Evolutionary conservation across 2,113 vertebrate genomes (phyloP).

Genomic region (Carollia perspicillata): DNA sequence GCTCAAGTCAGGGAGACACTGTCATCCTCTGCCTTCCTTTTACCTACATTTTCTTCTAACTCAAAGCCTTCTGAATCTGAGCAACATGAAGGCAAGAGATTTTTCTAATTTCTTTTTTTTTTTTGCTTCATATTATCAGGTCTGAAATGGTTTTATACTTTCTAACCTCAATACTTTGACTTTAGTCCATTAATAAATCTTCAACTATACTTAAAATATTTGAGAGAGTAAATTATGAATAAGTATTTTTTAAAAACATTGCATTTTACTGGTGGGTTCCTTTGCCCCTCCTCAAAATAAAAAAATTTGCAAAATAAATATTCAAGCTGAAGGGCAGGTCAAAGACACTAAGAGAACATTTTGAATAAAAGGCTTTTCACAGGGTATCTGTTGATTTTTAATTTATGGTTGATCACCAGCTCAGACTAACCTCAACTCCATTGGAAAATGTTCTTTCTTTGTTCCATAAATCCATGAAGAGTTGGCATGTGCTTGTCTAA

Average conservation of each 20-base stretch:
- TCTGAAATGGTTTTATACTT: not conserved
- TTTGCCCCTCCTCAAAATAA: not conserved
- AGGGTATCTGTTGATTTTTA: not conserved
- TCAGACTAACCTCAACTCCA: not conserved
- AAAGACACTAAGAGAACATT: not conserved
- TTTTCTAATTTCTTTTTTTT: not conserved
- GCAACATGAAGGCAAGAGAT: not conserved
- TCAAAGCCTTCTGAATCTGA: not conserved
- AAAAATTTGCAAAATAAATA: not conserved
- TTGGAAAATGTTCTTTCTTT: not conserved
- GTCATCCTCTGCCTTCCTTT: not conserved
- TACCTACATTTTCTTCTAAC: not conserved
- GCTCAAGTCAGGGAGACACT: not conserved
- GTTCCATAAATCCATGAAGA: not conserved
- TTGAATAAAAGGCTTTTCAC: not conserved
- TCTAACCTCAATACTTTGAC: not conserved
- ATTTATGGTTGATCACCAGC: not conserved
- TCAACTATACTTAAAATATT: not conserved
- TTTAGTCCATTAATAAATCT: not conserved
- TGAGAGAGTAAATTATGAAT: not conserved
- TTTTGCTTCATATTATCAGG: not conserved
- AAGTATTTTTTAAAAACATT: not conserved
- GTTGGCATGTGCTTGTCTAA: not conserved
- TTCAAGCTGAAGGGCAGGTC: not conserved
- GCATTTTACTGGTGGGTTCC: not conserved